Conservation (phyloP, 1,140 invertebrate species). For the Archivesica marissinica region DNA sequence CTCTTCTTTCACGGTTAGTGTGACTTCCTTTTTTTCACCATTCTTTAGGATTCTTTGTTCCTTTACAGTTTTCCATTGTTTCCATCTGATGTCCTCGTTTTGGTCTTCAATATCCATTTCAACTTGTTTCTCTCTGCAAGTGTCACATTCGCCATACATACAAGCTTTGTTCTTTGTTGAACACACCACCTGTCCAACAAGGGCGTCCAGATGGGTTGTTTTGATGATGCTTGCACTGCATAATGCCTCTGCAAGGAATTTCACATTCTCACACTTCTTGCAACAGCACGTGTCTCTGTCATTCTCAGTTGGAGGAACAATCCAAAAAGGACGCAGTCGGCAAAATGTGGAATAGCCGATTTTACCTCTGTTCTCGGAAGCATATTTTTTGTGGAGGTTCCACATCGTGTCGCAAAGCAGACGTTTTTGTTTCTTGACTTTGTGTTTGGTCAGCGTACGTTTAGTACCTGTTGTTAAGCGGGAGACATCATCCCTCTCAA, state of each 20-base stretch:
- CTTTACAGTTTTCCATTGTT: conserved; percentile 40
- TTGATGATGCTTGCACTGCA: background rate
- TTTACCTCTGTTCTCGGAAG: conserved; percentile 48
- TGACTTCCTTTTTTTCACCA: conserved; percentile 10
- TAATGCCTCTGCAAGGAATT: conserved; percentile 53
- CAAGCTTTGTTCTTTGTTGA: conserved; percentile 31
- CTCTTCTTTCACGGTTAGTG: conserved; percentile 8
- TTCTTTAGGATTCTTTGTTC: conserved; percentile 40
- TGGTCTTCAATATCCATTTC: background rate
- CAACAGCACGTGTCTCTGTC: conserved; percentile 64
- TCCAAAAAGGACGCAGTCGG: conserved; percentile 60
- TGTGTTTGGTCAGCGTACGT: conserved; percentile 53
- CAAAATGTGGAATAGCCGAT: conserved; percentile 63
- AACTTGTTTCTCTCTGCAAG: conserved; percentile 36
- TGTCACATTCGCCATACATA: conserved; percentile 62
- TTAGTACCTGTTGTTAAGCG: conserved; percentile 45
- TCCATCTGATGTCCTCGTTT: conserved; percentile 25
- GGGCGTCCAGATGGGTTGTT: conserved; percentile 4
- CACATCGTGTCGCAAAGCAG: conserved; percentile 42
- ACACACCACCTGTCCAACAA: conserved; percentile 30
- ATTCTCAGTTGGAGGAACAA: conserved; percentile 41
- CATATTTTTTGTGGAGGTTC: conserved; percentile 57
- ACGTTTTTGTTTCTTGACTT: conserved; percentile 61
- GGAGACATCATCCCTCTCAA: conserved; percentile 53
- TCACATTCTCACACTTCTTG: conserved; percentile 60